Evolutionary conservation across 1,140 invertebrate genomes (phyloP).

Genomic region (Chlorops oryzae): DNA sequence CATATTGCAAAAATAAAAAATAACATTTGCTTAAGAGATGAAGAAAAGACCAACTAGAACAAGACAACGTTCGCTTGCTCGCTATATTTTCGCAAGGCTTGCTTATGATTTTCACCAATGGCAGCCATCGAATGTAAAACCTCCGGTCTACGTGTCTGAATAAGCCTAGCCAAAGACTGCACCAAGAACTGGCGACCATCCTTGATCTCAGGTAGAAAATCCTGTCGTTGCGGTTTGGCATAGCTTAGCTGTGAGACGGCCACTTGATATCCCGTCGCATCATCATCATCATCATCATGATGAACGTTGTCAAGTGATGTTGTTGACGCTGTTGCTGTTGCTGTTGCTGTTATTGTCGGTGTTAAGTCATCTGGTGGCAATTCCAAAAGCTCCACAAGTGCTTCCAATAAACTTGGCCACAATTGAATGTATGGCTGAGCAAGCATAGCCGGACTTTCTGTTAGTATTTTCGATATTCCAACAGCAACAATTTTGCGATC

Average conservation of each 20-base stretch:
- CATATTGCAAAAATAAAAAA: too few relatives aligned
- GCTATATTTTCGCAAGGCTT: constrained; percentile 44
- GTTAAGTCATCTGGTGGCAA: constrained; percentile 73
- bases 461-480: constrained; percentile 79
- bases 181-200: constrained; percentile 66
- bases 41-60: too few relatives aligned
- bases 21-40: too few relatives aligned
- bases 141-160: constrained; percentile 56
- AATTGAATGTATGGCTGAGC: constrained; percentile 26
- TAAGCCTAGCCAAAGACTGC: constrained; percentile 61
- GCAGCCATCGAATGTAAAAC: constrained; percentile 48
- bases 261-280: constrained; percentile 79
- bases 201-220: constrained; percentile 60
- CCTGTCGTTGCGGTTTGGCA: constrained; percentile 66
- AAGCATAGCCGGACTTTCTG: constrained; percentile 58
- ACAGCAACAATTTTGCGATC: constrained; percentile 86
- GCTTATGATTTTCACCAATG: constrained; percentile 32
- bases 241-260: constrained; percentile 82
- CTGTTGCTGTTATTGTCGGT: too few relatives aligned
- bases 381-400: constrained; percentile 81
- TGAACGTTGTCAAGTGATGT: constrained; percentile 77
- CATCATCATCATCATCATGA: constrained; percentile 80
- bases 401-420: constrained; percentile 56
- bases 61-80: constrained; percentile 36
- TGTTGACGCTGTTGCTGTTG: too few relatives aligned